These are phyloP conservation scores for Sebastes umbrosus DNA, from an alignment of 2,797 vertebrate genomes.

Conservation along the genomic window DNA sequence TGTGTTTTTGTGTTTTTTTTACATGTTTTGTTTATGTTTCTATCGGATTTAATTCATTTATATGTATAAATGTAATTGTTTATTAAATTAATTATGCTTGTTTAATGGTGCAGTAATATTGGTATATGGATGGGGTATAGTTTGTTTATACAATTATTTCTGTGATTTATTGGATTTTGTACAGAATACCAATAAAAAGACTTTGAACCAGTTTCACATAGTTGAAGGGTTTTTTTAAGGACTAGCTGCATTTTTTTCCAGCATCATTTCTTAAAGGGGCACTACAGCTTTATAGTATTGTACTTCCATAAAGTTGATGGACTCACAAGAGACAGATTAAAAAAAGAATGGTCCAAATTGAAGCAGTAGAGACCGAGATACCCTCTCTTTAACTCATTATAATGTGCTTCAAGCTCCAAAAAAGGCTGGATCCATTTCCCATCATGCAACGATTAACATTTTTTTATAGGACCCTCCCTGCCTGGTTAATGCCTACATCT, in stretches of 20 bases:
- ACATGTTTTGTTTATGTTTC: no score
- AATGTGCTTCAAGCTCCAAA: background rate
- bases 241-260: background rate
- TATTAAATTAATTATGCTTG: no score
- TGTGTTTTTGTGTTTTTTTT: no score
- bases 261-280: background rate
- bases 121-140: fast-evolving
- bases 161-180: no score
- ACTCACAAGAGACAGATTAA: background rate
- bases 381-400: no score
- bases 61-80: no score
- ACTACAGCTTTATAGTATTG: background rate
- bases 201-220: background rate
- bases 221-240: background rate
- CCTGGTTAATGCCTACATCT: background rate
- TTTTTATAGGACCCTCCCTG: fast-evolving
- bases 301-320: fast-evolving
- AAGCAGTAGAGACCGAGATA: background rate
- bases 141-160: no score
- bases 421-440: background rate
- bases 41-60: no score
- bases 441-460: background rate
- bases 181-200: no score
- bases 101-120: no score
- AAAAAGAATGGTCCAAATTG: background rate